A percentile compares a stretch with the other conserved stretches of the same genome.
Evolutionary conservation across 2,888 invertebrate species (phyloP).

Genomic region (Craniophora ligustri): DNA sequence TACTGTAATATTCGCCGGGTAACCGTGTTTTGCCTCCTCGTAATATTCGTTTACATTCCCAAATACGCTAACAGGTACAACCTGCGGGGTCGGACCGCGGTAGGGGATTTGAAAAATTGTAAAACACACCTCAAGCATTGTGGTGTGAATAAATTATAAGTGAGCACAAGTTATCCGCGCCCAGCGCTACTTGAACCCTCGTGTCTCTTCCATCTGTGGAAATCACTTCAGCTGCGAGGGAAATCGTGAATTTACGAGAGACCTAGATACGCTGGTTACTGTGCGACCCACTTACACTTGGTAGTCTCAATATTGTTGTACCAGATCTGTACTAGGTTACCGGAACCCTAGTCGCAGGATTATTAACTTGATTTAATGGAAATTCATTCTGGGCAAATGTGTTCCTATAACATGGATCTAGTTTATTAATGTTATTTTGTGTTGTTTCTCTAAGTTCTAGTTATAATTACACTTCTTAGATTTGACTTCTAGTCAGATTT

Average conservation of each 20-base stretch:
- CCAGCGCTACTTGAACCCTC: conserved; percentile 64
- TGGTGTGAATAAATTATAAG: conserved; percentile 84
- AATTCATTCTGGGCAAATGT: conserved; percentile 47
- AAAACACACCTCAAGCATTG: conserved; percentile 78
- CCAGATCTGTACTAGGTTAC: conserved; percentile 76
- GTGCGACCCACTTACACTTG: conserved; percentile 78
- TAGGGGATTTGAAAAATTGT: conserved; percentile 75
- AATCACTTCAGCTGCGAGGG: conserved; percentile 56
- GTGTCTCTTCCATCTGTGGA: conserved; percentile 59
- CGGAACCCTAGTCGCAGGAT: conserved; percentile 72
- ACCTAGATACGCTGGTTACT: conserved; percentile 64
- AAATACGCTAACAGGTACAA: conserved; percentile 60
- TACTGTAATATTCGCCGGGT: conserved; percentile 54
- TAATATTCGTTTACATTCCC: conserved; percentile 59
- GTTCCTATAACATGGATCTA: conserved; percentile 18
- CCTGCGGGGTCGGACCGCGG: conserved; percentile 55
- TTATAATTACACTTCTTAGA: conserved; percentile 7
- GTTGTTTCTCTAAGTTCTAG: conserved; percentile 1
- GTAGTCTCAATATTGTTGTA: conserved; percentile 80
- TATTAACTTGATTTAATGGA: conserved; percentile 70
- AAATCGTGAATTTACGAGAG: conserved; percentile 68
- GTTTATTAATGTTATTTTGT: conserved; percentile 22
- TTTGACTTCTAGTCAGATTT: too few relatives aligned
- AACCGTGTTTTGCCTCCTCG: conserved; percentile 52
- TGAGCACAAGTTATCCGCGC: conserved; percentile 70